Evolutionary conservation across 2,888 invertebrate species (phyloP), one percentile per base, ranked within the genome.

Genomic region (Ormia ochracea): DNA sequence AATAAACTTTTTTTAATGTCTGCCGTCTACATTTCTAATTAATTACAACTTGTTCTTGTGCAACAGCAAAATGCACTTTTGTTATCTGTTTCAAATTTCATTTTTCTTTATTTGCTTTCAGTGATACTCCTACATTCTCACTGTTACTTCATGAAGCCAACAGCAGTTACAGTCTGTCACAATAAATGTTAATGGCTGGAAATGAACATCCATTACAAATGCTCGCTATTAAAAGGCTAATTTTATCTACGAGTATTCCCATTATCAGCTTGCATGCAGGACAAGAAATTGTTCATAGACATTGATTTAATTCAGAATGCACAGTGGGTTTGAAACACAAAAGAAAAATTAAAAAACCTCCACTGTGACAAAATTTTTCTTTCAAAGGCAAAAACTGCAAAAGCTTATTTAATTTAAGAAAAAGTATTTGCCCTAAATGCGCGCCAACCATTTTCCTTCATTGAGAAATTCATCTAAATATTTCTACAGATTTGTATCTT

Each of bases 141-240:
- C 6, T 68, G 54, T 21, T 23, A 5, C 21, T 5, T 21, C 6
- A 26, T 4, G 10, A 7, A 1, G n/a, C 26, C 28, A 26, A 50
- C 14, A 23, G 45, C 45, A 33, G 17, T 17, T 23, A 26, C 4
- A 43, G 43, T 10, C 45, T 68, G 33, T 59, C 28, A 38, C 21
- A 59, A 41, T 48, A 59, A 69, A 59, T 69, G 48, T 50, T 69
- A 69, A 69, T 59, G 38, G 10, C 31, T 58, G 58, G 26, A 48
- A 58, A 36, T 58, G 48, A 38, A 14, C 12, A 38, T 38, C 41
- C 58, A 59, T 70, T 48, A 41, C 26, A 50, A 70, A 59, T 59
- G 38, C 38, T 50, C 43, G 6, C 21, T 48, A 14, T 28, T 19
- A 14, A 41, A 70, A 33, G 28, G 9, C 12, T 19, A n/a, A 19